These are phyloP conservation scores for Leptodirus hochenwartii DNA, from an alignment of 2,888 invertebrate genomes.

Conservation along the genomic window DNA sequence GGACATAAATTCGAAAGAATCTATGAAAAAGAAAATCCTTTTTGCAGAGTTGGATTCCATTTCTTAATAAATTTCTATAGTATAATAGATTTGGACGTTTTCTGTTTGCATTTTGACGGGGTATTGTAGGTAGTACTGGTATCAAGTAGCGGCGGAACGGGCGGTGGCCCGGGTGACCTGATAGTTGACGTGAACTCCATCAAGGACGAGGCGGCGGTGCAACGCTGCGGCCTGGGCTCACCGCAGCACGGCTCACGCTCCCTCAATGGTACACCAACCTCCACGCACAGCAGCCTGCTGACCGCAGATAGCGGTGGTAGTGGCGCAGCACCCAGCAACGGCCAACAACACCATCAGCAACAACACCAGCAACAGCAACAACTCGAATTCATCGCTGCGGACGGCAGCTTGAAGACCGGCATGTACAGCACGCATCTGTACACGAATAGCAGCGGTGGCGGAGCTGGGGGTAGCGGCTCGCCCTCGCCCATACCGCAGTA, in stretches of 20 bases:
- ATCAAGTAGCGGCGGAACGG: slow-evolving; percentile 21
- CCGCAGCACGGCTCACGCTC: slow-evolving; percentile 49
- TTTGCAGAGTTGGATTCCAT: no score
- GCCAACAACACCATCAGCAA: no score
- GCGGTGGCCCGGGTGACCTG: slow-evolving; percentile 23
- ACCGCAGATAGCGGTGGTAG: slow-evolving; percentile 32
- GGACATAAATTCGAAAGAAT: no score
- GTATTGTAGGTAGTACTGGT: slow-evolving; percentile 31
- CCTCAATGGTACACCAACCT: slow-evolving; percentile 47
- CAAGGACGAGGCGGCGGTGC: slow-evolving; percentile 41
- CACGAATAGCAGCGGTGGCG: slow-evolving; percentile 36
- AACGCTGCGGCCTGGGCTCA: slow-evolving; percentile 39
- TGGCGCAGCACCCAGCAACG: no score
- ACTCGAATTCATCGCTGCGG: slow-evolving; percentile 31
- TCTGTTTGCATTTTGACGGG: no score
- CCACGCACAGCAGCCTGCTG: slow-evolving; percentile 42
- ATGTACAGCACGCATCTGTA: slow-evolving; percentile 55
- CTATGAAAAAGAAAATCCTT: no score
- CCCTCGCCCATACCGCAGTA: slow-evolving; percentile 43
- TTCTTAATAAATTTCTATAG: no score
- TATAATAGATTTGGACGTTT: no score
- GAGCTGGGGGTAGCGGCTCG: slow-evolving; percentile 32
- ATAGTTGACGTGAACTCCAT: slow-evolving; percentile 34
- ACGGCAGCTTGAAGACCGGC: slow-evolving; percentile 32
- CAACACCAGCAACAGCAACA: slow-evolving; percentile 14